Evolutionary conservation across 2,888 invertebrate genomes (phyloP).

Genomic region (Machimus rusticus): DNA sequence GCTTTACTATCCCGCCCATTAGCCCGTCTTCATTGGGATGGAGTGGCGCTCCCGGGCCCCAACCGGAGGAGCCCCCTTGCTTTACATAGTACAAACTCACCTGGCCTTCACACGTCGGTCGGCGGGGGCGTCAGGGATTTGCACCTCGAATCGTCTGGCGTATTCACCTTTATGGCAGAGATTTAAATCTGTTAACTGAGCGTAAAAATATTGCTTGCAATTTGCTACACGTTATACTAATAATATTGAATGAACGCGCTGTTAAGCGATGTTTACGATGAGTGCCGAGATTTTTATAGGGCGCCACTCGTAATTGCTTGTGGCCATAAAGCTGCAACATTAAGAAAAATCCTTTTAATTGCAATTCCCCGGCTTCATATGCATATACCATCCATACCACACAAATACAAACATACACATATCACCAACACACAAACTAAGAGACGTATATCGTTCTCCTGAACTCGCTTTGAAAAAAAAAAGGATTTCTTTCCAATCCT

Average conservation of each 20-base stretch:
- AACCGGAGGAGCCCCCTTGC: not conserved
- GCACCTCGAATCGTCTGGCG: slow-evolving; percentile 8
- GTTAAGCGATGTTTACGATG: slow-evolving; percentile 15
- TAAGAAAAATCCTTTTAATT: slow-evolving; percentile 19
- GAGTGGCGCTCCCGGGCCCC: not conserved
- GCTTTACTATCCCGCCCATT: slow-evolving; percentile 20
- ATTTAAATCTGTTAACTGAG: slow-evolving; percentile 30
- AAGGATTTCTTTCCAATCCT: not conserved
- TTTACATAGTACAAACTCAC: not conserved
- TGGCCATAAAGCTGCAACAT: slow-evolving; percentile 2
- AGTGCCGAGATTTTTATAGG: slow-evolving; percentile 3
- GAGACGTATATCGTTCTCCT: not conserved
- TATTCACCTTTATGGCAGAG: slow-evolving; percentile 15
- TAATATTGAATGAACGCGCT: slow-evolving; percentile 23
- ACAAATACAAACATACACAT: not conserved
- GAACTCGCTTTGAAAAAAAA: not conserved
- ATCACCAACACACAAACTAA: not conserved
- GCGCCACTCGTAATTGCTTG: not conserved
- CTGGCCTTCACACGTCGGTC: not conserved
- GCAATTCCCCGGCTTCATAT: not conserved
- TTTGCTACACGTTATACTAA: slow-evolving; percentile 21
- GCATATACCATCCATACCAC: not conserved
- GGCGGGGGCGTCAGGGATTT: not conserved
- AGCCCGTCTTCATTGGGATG: not conserved
- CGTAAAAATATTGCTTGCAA: slow-evolving; percentile 23